Conservation (phyloP, 2,888 invertebrate genomes). For the Tupiocoris notatus region DNA sequence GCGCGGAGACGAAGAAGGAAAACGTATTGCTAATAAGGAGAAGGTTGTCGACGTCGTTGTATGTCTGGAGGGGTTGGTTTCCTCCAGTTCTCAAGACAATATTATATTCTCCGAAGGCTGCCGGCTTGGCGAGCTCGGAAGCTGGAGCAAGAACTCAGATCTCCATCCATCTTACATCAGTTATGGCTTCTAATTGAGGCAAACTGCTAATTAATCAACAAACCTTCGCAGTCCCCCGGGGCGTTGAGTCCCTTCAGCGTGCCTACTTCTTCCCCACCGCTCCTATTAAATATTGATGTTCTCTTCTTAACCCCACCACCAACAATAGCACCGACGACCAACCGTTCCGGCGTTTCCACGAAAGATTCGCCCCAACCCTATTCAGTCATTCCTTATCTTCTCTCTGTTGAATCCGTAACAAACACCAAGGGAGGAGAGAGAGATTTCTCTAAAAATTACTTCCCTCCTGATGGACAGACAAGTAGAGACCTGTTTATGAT, state of each 20-base stretch:
- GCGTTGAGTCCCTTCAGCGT: slow-evolving; percentile 12
- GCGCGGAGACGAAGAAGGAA: slow-evolving; percentile 3
- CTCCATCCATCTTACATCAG: slow-evolving; percentile 49
- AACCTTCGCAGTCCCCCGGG: slow-evolving; percentile 42
- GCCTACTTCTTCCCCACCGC: neutral
- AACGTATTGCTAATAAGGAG: slow-evolving; percentile 31
- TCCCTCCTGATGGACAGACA: slow-evolving; percentile 41
- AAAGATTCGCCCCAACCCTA: slow-evolving; percentile 10
- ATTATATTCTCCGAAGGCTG: slow-evolving; percentile 42
- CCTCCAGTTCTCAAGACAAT: slow-evolving; percentile 45
- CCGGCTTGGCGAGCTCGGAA: neutral
- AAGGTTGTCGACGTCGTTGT: slow-evolving; percentile 28
- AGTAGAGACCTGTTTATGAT: slow-evolving; percentile 43
- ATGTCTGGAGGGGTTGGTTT: slow-evolving; percentile 41
- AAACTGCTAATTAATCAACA: slow-evolving; percentile 49
- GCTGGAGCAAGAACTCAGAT: slow-evolving; percentile 33
- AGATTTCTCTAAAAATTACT: slow-evolving; percentile 33
- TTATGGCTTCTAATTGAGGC: slow-evolving; percentile 48
- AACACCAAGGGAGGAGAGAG: neutral
- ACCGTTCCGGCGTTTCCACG: neutral
- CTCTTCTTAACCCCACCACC: slow-evolving; percentile 29
- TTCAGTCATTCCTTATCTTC: slow-evolving; percentile 7
- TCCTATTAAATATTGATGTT: slow-evolving; percentile 43
- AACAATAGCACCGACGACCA: neutral
- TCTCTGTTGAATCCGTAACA: neutral